A percentile compares a stretch with the other conserved stretches of the same genome.
phyloP scores from a whole-genome alignment of 2,113 vertebrate genomes.

The Manacus vitellinus region DNA sequence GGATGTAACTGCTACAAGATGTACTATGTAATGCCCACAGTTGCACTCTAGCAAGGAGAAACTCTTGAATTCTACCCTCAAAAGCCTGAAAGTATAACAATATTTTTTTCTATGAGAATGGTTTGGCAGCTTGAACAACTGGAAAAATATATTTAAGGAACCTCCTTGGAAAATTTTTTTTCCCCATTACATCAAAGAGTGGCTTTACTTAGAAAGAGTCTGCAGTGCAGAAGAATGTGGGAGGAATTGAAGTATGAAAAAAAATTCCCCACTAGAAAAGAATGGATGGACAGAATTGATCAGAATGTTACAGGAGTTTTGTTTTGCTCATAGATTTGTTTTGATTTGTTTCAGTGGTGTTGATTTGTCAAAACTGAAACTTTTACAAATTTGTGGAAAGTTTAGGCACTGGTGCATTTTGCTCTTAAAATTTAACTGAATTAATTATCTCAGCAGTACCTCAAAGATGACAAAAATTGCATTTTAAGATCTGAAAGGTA shows the following conservation, averaged over 20 bases:
- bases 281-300: constrained; percentile 8
- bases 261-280: constrained; percentile 15
- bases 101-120: neutral
- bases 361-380: neutral
- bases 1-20: neutral
- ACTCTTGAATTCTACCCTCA: neutral
- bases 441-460: neutral
- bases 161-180: constrained; percentile 9
- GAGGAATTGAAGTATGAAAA: neutral
- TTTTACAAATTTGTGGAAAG: neutral
- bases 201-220: neutral
- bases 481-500: neutral
- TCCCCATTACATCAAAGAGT: neutral
- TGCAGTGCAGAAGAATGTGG: neutral
- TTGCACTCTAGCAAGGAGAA: neutral
- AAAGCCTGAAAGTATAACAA: neutral
- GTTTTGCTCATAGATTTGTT: rapidly evolving
- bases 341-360: neutral
- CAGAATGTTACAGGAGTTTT: neutral
- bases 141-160: neutral
- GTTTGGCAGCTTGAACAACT: neutral
- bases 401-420: neutral
- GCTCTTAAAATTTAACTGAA: neutral
- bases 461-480: rapidly evolving
- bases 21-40: neutral